Percentiles rank a stretch among this genome's conserved stretches.
Conservation (phyloP, 2,888 invertebrate genomes). For the Barypeithes pellucidus region DNA sequence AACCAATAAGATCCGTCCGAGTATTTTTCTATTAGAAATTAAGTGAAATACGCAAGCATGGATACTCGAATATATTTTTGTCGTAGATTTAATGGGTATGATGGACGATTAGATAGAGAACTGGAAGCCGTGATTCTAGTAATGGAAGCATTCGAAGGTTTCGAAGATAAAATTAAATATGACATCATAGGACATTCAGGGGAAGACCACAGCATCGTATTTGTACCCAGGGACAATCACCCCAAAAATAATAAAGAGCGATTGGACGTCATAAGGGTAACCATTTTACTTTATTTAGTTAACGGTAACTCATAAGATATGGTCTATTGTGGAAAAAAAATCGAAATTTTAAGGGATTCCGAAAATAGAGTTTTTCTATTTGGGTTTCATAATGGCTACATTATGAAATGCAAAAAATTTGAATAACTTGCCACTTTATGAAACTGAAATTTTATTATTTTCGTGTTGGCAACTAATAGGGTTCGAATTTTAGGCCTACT, state of each 20-base stretch:
- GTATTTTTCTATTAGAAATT: too few relatives aligned
- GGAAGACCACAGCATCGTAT: constrained; percentile 83
- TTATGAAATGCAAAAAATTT: too few relatives aligned
- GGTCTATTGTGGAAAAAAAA: constrained; percentile 15
- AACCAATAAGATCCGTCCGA: not conserved
- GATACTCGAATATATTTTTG: too few relatives aligned
- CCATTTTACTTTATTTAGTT: constrained; percentile 46
- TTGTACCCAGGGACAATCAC: constrained; percentile 80
- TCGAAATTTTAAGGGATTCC: too few relatives aligned
- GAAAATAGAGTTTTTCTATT: too few relatives aligned
- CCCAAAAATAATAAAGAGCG: constrained; percentile 93
- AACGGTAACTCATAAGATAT: not conserved
- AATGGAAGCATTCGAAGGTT: constrained; percentile 93
- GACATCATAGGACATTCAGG: constrained; percentile 97
- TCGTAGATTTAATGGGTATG: constrained; percentile 92
- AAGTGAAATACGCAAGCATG: too few relatives aligned
- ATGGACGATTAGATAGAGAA: constrained; percentile 92
- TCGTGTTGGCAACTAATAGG: too few relatives aligned
- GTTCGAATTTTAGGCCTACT: too few relatives aligned
- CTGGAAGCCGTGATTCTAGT: constrained; percentile 91
- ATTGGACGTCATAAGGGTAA: constrained; percentile 82
- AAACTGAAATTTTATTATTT: too few relatives aligned
- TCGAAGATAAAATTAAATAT: constrained; percentile 90
- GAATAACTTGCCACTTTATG: too few relatives aligned
- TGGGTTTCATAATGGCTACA: too few relatives aligned